Conservation (phyloP, 2,888 invertebrate genomes). For the Trachelus stipa region DNA sequence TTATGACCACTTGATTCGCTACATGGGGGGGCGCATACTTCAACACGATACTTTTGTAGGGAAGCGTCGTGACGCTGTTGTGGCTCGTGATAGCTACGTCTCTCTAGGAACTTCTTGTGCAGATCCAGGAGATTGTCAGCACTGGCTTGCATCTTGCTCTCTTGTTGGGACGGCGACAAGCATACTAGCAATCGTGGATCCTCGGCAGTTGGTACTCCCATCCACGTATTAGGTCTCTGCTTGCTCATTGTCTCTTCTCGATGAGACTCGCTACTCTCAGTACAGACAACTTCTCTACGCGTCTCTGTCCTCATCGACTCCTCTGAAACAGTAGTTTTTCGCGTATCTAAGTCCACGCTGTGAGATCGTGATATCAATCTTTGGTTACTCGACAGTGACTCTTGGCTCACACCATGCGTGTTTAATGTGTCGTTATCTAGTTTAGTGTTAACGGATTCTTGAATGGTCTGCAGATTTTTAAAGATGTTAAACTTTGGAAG, state of each 20-base stretch:
- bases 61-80: slow-evolving; percentile 15
- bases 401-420: slow-evolving; percentile 4
- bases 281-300: not conserved
- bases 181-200: slow-evolving; percentile 75
- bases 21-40: slow-evolving; percentile 12
- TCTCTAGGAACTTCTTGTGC: slow-evolving; percentile 77
- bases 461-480: slow-evolving; percentile 41
- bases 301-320: not conserved
- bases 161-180: slow-evolving; percentile 79
- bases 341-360: not conserved
- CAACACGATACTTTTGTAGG: slow-evolving; percentile 39
- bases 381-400: slow-evolving; percentile 4
- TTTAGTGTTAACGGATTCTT: slow-evolving; percentile 31
- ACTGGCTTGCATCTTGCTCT: slow-evolving; percentile 69
- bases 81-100: slow-evolving; percentile 71
- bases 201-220: slow-evolving; percentile 72
- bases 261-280: slow-evolving; percentile 13
- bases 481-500: slow-evolving; percentile 48
- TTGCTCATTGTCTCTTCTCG: slow-evolving; percentile 66
- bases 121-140: slow-evolving; percentile 76
- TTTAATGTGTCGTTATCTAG: not conserved
- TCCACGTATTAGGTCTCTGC: slow-evolving; percentile 67
- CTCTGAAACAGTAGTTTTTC: slow-evolving; percentile 34
- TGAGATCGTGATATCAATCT: not conserved
- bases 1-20: slow-evolving; percentile 11